Percentiles rank a stretch among this genome's conserved stretches.
phyloP scores from a whole-genome alignment of 1,140 invertebrate species.

The Hermatobates lingyangjiaoensis region DNA sequence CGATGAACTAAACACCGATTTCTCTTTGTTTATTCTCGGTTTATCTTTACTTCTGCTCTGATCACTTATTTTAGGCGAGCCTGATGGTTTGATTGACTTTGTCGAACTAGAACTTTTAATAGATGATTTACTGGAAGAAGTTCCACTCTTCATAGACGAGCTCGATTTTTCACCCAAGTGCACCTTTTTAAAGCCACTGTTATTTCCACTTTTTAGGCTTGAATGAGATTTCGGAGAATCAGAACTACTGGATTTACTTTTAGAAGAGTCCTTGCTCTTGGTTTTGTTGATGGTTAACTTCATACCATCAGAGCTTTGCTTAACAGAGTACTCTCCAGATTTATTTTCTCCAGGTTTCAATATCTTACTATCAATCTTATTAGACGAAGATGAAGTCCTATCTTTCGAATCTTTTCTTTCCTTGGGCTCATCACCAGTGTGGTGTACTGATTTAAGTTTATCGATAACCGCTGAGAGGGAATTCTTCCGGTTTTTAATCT shows the following conservation, averaged over 20 bases:
- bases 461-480: slow-evolving; percentile 70
- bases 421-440: slow-evolving; percentile 25
- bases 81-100: slow-evolving; percentile 12
- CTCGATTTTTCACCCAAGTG: slow-evolving; percentile 9
- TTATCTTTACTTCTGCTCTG: slow-evolving; percentile 26
- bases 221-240: slow-evolving; percentile 56
- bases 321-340: slow-evolving; percentile 64
- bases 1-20: slow-evolving; percentile 38
- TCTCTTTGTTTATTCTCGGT: slow-evolving; percentile 32
- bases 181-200: slow-evolving; percentile 54
- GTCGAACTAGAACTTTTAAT: slow-evolving; percentile 24
- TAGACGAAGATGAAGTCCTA: slow-evolving; percentile 17
- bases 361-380: slow-evolving; percentile 18
- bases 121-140: slow-evolving; percentile 15
- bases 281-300: slow-evolving; percentile 82
- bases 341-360: slow-evolving; percentile 37
- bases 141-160: slow-evolving; percentile 14
- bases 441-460: slow-evolving; percentile 57
- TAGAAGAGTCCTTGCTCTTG: slow-evolving; percentile 34
- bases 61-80: slow-evolving; percentile 6
- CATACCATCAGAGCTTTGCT: slow-evolving; percentile 64
- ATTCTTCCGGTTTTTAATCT: slow-evolving; percentile 47
- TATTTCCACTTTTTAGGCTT: slow-evolving; percentile 64
- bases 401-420: slow-evolving; percentile 18
- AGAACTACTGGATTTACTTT: slow-evolving; percentile 17